Evolutionary conservation across 2,113 vertebrate genomes (phyloP).

Genomic region (Hippocampus barbouri): DNA sequence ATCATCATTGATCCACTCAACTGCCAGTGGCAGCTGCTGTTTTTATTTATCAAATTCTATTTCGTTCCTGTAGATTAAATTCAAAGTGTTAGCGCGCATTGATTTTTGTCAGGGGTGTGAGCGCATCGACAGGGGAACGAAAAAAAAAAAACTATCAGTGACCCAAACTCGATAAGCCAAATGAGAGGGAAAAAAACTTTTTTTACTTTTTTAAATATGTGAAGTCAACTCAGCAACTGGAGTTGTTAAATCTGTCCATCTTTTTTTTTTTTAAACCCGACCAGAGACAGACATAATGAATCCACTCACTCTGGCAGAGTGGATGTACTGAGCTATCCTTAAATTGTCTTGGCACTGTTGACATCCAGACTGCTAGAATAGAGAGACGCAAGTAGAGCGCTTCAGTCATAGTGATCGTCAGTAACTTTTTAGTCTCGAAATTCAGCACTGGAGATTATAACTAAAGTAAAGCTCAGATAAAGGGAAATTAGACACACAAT

Average conservation of each 20-base stretch:
- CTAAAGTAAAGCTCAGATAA: no score
- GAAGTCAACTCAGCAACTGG: neutral
- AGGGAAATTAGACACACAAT: no score
- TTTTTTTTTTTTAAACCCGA: neutral
- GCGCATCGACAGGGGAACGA: neutral
- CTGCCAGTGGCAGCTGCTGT: slow-evolving; percentile 14
- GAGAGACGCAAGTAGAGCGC: slow-evolving; percentile 20
- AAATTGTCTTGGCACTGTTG: slow-evolving; percentile 44
- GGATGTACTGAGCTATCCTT: slow-evolving; percentile 32
- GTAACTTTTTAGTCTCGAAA: neutral
- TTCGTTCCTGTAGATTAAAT: slow-evolving; percentile 5
- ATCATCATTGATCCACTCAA: slow-evolving; percentile 38
- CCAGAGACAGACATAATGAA: slow-evolving; percentile 14
- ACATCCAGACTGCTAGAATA: slow-evolving; percentile 30
- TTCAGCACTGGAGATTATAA: no score
- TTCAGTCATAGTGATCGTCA: neutral
- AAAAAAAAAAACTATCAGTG: neutral
- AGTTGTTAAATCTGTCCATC: neutral
- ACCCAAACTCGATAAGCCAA: neutral
- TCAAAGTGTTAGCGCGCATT: slow-evolving; percentile 3
- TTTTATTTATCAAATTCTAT: slow-evolving; percentile 6
- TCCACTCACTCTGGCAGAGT: slow-evolving; percentile 21
- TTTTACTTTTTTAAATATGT: neutral
- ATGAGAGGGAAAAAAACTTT: neutral
- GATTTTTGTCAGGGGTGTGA: slow-evolving; percentile 16